Percentiles rank a stretch among this genome's conserved stretches.
phyloP scores from a whole-genome alignment of 2,888 invertebrate genomes.

The Heteromyza rotundicornis region DNA sequence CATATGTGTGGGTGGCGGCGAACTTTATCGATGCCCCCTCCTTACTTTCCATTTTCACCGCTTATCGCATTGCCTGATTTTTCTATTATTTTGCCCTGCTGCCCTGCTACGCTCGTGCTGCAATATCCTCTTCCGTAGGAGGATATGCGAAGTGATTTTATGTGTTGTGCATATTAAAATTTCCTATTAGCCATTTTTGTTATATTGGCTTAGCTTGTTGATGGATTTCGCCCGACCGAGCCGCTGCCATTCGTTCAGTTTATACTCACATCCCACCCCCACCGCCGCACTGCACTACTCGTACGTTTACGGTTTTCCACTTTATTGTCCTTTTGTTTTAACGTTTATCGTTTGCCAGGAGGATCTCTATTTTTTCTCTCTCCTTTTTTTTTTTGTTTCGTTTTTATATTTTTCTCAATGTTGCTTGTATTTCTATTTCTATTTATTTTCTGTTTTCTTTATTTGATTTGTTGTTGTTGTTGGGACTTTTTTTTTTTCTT shows the following conservation, averaged over 20 bases:
- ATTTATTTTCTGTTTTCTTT: too few species aligned
- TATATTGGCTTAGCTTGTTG: neutral
- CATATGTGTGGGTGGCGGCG: too few species aligned
- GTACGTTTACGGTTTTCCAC: constrained; percentile 38
- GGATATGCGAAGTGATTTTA: constrained; percentile 6
- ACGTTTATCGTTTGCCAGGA: constrained; percentile 9
- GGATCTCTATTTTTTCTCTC: neutral
- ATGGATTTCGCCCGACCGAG: neutral
- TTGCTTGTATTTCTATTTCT: neutral
- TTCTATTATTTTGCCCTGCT: neutral
- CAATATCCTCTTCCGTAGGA: neutral
- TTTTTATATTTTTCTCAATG: neutral
- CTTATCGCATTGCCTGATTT: neutral
- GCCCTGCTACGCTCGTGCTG: neutral
- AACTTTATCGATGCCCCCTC: too few species aligned
- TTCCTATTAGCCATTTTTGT: constrained; percentile 6
- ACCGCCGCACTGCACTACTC: neutral
- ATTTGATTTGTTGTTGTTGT: too few species aligned
- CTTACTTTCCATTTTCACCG: neutral
- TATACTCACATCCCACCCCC: neutral
- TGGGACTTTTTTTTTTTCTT: neutral
- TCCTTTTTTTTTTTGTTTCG: neutral
- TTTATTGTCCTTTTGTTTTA: constrained; percentile 48
- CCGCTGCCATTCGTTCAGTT: neutral
- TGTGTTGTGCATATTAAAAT: constrained; percentile 1